A percentile compares a stretch with the other conserved stretches of the same genome.
These are phyloP conservation scores for Rhagophthalmus giganteus DNA, from an alignment of 2,888 invertebrate species.

Conservation along the genomic window DNA sequence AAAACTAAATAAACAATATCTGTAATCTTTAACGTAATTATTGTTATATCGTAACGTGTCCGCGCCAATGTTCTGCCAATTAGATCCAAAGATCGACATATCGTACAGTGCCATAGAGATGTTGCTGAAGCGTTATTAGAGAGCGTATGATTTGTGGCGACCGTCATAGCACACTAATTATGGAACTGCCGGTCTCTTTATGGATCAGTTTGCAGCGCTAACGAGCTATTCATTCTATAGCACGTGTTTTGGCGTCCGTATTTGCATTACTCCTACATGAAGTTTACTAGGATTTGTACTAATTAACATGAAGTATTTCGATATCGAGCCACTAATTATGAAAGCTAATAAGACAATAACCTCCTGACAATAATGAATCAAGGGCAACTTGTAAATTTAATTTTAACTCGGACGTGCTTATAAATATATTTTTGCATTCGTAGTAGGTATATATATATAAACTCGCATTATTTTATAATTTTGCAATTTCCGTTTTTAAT, in stretches of 20 bases:
- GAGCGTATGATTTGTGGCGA: slow-evolving; percentile 29
- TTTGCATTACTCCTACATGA: slow-evolving; percentile 24
- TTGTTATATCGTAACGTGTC: background rate
- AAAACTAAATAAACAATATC: background rate
- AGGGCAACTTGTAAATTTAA: no score
- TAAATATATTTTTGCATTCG: no score
- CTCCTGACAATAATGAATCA: no score
- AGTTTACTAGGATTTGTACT: slow-evolving; percentile 25
- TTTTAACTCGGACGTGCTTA: no score
- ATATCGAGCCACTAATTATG: slow-evolving; percentile 25
- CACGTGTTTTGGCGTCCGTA: slow-evolving; percentile 32
- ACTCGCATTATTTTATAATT: no score
- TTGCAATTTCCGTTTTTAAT: no score
- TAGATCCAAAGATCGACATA: slow-evolving; percentile 18
- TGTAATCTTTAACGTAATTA: background rate
- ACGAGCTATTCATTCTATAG: slow-evolving; percentile 38
- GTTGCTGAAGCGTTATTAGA: slow-evolving; percentile 28
- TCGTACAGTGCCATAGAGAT: no score
- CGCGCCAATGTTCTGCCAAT: slow-evolving; percentile 20
- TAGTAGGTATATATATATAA: no score
- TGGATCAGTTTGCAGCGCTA: slow-evolving; percentile 33
- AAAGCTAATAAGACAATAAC: slow-evolving; percentile 23
- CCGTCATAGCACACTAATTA: slow-evolving; percentile 29
- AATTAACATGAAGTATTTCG: slow-evolving; percentile 24
- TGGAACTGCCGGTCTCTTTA: slow-evolving; percentile 27